Evolutionary conservation across 2,797 vertebrate species (phyloP).

Genomic region (Synanceia verrucosa): DNA sequence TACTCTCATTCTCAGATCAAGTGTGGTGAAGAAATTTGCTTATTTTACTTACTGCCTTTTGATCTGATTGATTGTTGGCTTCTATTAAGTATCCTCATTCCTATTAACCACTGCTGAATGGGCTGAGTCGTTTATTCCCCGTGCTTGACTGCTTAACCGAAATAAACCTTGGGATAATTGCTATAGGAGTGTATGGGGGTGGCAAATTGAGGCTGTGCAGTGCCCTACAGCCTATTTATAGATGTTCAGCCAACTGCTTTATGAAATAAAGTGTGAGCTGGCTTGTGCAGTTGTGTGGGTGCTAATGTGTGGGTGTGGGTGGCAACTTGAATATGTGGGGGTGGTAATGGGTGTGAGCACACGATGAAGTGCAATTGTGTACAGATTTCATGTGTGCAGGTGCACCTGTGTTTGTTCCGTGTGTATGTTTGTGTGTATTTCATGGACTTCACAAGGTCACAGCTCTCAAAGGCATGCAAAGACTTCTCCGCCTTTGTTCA

Average conservation of each 20-base stretch:
- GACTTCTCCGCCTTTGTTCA: slow-evolving; percentile 48
- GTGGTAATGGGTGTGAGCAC: slow-evolving; percentile 37
- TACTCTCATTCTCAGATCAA: slow-evolving; percentile 24
- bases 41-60: slow-evolving; percentile 63
- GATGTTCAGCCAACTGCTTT: slow-evolving; percentile 81
- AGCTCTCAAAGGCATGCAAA: slow-evolving; percentile 39
- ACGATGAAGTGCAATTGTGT: background rate
- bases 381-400: background rate
- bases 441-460: slow-evolving; percentile 59
- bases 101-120: slow-evolving; percentile 80
- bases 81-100: slow-evolving; percentile 75
- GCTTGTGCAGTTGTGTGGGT: slow-evolving; percentile 64
- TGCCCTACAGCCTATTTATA: slow-evolving; percentile 86
- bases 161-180: slow-evolving; percentile 87
- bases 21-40: slow-evolving; percentile 54
- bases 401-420: background rate
- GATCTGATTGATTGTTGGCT: slow-evolving; percentile 74
- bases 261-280: slow-evolving; percentile 76
- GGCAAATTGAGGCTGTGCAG: slow-evolving; percentile 83
- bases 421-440: background rate
- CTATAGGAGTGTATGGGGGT: slow-evolving; percentile 82
- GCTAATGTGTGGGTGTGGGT: slow-evolving; percentile 38
- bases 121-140: slow-evolving; percentile 78
- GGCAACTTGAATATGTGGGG: slow-evolving; percentile 37
- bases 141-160: slow-evolving; percentile 83